phyloP scores from a whole-genome alignment of 2,888 invertebrate genomes.

The Maniola hyperantus region DNA sequence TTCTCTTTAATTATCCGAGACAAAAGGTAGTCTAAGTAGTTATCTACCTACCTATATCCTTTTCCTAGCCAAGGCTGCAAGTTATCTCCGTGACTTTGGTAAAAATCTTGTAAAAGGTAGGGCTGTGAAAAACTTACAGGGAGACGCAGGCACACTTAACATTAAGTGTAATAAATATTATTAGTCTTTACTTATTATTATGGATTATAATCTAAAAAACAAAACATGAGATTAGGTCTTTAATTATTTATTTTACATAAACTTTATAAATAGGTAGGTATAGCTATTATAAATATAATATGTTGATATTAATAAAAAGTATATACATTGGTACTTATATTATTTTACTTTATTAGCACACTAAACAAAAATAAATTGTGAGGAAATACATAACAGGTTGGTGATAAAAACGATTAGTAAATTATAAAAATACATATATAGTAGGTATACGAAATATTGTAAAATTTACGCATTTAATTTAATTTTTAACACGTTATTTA shows the following conservation, averaged over 20 bases:
- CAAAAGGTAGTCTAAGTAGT: too few species aligned
- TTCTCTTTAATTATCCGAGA: too few species aligned
- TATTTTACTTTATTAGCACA: not conserved
- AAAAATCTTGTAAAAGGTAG: too few species aligned
- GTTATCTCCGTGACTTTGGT: too few species aligned
- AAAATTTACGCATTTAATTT: slow-evolving; percentile 1
- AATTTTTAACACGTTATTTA: too few species aligned
- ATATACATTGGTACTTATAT: not conserved
- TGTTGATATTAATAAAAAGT: not conserved
- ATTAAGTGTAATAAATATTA: too few species aligned
- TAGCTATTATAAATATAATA: not conserved
- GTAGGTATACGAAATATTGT: not conserved
- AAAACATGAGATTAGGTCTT: slow-evolving; percentile 26
- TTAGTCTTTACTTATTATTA: not conserved
- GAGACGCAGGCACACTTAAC: too few species aligned
- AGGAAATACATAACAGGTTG: not conserved
- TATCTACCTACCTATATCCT: too few species aligned
- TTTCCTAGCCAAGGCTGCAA: too few species aligned
- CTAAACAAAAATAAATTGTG: not conserved
- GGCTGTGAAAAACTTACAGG: too few species aligned
- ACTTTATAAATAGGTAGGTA: slow-evolving; percentile 10
- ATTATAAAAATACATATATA: not conserved
- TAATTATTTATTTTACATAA: slow-evolving; percentile 28
- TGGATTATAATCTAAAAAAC: slow-evolving; percentile 2
- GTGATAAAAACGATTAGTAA: not conserved